A percentile compares a stretch with the other conserved stretches of the same genome.
Evolutionary conservation across 2,797 vertebrate genomes (phyloP).

Genomic region (Microctenopoma steveboyesi): DNA sequence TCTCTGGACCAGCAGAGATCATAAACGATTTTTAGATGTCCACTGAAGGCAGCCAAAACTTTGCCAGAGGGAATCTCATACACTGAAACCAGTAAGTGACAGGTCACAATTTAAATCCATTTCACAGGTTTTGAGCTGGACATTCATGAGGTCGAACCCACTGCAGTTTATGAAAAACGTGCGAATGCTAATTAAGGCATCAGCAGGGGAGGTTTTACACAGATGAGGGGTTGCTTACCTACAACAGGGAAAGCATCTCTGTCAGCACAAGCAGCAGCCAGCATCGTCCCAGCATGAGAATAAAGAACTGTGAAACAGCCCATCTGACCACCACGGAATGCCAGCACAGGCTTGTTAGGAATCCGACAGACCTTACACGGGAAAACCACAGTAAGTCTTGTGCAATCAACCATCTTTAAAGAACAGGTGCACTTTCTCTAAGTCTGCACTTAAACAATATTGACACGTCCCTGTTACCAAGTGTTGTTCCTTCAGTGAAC

Average conservation of each 20-base stretch:
- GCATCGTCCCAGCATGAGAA: slow-evolving; percentile 88
- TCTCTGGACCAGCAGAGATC: slow-evolving; percentile 97
- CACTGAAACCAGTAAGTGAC: slow-evolving; percentile 80
- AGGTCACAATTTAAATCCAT: background rate
- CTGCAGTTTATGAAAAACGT: background rate
- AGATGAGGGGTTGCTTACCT: slow-evolving; percentile 79
- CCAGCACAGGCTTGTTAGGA: slow-evolving; percentile 91
- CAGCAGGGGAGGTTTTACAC: slow-evolving; percentile 7
- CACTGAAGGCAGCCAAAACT: slow-evolving; percentile 89
- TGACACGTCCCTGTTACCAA: too few species aligned
- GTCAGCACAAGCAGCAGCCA: slow-evolving; percentile 94
- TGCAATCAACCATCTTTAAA: background rate
- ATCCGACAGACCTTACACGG: slow-evolving; percentile 89
- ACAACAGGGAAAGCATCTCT: slow-evolving; percentile 91
- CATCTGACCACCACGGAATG: slow-evolving; percentile 90
- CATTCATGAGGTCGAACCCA: background rate
- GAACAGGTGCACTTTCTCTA: background rate
- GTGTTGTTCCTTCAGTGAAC: too few species aligned
- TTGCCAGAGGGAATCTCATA: slow-evolving; percentile 97
- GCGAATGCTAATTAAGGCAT: slow-evolving; percentile 16
- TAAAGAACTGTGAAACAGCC: slow-evolving; percentile 93
- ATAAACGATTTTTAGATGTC: slow-evolving; percentile 96
- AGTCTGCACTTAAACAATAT: background rate
- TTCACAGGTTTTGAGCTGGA: background rate
- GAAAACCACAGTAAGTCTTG: slow-evolving; percentile 6